Conservation (phyloP, 2,113 vertebrate species). For the Anoura caudifer region DNA sequence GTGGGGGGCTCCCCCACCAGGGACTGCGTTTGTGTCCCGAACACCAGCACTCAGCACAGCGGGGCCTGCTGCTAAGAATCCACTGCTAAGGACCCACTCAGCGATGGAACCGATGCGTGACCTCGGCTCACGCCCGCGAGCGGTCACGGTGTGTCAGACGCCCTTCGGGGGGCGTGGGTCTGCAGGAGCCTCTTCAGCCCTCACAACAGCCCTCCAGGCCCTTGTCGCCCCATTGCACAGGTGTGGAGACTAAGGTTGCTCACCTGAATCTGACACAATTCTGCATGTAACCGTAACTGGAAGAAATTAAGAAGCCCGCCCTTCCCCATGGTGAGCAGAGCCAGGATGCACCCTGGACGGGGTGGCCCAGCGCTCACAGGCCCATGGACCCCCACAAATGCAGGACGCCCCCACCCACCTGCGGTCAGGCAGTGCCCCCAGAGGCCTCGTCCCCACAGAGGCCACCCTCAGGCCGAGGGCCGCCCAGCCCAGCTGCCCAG, state of each 20-base stretch:
- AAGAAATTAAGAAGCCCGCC: neutral
- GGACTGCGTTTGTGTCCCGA: neutral
- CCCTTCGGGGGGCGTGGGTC: neutral
- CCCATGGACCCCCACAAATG: neutral
- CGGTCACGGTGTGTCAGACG: accelerated
- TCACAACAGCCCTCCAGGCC: neutral
- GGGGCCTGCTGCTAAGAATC: neutral
- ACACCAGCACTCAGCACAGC: neutral
- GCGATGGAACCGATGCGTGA: no score
- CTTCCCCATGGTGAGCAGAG: neutral
- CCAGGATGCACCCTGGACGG: neutral
- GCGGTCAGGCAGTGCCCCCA: neutral
- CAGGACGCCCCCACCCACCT: neutral
- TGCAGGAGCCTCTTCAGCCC: accelerated
- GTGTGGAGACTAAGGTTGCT: neutral
- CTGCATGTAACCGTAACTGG: neutral
- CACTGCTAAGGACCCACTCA: neutral
- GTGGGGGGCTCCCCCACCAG: neutral
- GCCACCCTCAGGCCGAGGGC: neutral
- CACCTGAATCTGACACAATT: neutral
- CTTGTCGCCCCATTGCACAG: neutral
- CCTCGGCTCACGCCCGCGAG: neutral
- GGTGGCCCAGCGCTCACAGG: neutral
- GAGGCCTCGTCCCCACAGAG: neutral
- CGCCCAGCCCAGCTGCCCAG: neutral